These are phyloP conservation scores for Drosophila meridiana DNA, from an alignment of 2,888 invertebrate genomes.

Conservation along the genomic window DNA sequence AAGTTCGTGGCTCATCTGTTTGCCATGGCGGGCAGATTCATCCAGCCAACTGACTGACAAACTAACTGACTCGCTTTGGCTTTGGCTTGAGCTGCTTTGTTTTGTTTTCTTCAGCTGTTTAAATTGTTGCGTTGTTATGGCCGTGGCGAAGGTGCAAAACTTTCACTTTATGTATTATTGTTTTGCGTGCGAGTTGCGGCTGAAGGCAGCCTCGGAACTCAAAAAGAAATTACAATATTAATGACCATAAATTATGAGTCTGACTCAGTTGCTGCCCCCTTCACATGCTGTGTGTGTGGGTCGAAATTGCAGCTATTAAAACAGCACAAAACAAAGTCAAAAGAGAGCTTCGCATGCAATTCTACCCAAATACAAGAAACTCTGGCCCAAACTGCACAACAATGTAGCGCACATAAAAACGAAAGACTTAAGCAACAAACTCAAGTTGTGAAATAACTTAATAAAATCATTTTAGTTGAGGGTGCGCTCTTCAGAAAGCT, in stretches of 20 bases:
- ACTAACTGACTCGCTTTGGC: conserved; percentile 60
- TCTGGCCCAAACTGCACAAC: not conserved
- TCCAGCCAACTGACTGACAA: conserved; percentile 59
- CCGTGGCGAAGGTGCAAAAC: conserved; percentile 75
- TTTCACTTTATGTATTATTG: conserved; percentile 77
- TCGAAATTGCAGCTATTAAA: conserved; percentile 68
- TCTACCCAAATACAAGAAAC: conserved; percentile 21
- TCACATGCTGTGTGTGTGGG: conserved; percentile 71
- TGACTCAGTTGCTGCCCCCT: conserved; percentile 25
- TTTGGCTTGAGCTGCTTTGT: conserved; percentile 50
- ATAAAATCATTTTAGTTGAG: conserved; percentile 3
- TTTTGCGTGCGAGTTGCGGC: conserved; percentile 68
- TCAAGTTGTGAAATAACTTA: conserved; percentile 27
- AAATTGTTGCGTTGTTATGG: conserved; percentile 49
- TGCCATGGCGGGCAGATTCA: conserved; percentile 43
- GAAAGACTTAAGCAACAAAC: conserved; percentile 56
- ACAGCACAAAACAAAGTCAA: conserved; percentile 18
- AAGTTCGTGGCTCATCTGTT: conserved; percentile 65
- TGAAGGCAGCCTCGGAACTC: conserved; percentile 37
- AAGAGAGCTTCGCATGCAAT: conserved; percentile 29
- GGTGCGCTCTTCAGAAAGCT: conserved; percentile 7
- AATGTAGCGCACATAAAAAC: conserved; percentile 17
- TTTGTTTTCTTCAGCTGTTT: conserved; percentile 58
- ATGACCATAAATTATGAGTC: conserved; percentile 73
- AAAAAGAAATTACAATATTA: conserved; percentile 76